Percentiles rank a stretch among this genome's conserved stretches.
Conservation (phyloP, 2,113 vertebrate species). For the Scartelaos histophorus region DNA sequence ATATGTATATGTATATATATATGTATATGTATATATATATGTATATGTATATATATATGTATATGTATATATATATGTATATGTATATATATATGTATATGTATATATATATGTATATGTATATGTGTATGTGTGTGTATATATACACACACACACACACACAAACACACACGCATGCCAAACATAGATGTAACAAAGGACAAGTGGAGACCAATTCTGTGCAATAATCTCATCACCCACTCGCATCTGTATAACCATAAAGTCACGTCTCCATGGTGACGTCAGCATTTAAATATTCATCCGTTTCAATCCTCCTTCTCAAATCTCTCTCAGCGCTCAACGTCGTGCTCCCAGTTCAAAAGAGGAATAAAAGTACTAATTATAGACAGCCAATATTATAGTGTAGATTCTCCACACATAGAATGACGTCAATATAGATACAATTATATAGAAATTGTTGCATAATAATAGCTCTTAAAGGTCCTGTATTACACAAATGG, state of each 20-base stretch:
- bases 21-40: no score
- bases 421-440: not conserved
- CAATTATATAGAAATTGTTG: not conserved
- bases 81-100: no score
- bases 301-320: slow-evolving; percentile 33
- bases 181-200: slow-evolving; percentile 43
- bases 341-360: slow-evolving; percentile 3
- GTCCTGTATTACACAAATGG: no score
- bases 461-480: not conserved
- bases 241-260: slow-evolving; percentile 53
- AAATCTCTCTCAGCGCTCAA: not conserved
- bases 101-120: no score
- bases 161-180: not conserved
- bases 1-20: no score
- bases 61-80: no score
- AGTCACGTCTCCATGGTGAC: slow-evolving; percentile 45
- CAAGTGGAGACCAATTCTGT: slow-evolving; percentile 36
- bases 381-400: not conserved
- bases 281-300: slow-evolving; percentile 63
- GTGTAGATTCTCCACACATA: not conserved
- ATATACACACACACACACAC: no score
- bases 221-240: slow-evolving; percentile 56
- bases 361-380: slow-evolving; percentile 5
- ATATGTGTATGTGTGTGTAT: no score
- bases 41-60: no score